A percentile compares a stretch with the other conserved stretches of the same genome.
Conservation (phyloP, 1,140 invertebrate species). For the Chionoecetes opilio region DNA sequence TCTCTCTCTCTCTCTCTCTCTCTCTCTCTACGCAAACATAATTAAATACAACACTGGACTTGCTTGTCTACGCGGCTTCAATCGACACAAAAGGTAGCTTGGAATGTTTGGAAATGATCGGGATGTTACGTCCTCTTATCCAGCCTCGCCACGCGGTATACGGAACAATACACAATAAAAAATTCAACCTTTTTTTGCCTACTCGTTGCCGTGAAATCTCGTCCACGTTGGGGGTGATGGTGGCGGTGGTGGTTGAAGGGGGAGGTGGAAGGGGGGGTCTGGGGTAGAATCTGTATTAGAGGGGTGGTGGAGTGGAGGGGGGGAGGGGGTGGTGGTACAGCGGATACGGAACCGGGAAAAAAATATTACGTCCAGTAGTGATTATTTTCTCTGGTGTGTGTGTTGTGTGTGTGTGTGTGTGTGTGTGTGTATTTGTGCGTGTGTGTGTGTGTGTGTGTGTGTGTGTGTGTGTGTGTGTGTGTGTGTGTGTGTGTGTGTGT, state of each 20-base stretch:
- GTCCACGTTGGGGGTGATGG: not conserved
- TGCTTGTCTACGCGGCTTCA: not conserved
- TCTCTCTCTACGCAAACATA: constrained; percentile 1
- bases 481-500: no score
- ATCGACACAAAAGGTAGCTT: not conserved
- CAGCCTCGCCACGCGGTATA: not conserved
- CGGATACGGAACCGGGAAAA: not conserved
- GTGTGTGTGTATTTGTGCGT: no score
- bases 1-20: constrained; percentile 20
- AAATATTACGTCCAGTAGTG: not conserved
- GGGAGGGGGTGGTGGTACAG: not conserved
- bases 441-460: no score
- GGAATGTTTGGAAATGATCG: not conserved
- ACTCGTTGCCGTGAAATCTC: constrained; percentile 1
- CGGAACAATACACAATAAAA: not conserved
- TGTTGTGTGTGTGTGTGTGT: no score
- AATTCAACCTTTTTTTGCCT: not conserved
- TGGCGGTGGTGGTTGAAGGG: not conserved
- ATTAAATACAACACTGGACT: no score
- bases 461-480: no score
- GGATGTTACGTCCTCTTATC: not conserved
- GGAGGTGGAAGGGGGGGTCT: not conserved
- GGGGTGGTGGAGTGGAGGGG: not conserved
- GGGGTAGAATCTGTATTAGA: not conserved
- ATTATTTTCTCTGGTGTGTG: not conserved